Evolutionary conservation across 2,888 invertebrate genomes (phyloP).

Genomic region (Abscondita cerata): DNA sequence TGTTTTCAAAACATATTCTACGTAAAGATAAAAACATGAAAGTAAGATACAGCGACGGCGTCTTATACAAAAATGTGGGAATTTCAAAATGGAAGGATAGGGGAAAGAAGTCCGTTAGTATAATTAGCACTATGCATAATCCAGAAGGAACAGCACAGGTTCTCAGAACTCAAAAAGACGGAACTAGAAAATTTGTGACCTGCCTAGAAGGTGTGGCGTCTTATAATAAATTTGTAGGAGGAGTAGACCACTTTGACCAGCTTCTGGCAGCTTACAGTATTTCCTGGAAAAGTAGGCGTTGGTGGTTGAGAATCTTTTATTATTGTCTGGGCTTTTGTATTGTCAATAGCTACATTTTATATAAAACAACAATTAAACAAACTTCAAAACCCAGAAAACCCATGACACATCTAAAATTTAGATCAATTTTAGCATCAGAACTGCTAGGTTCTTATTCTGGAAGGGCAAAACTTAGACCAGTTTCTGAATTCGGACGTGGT

Average conservation of each 20-base stretch:
- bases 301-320: slow-evolving; percentile 10
- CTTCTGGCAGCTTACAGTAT: neutral
- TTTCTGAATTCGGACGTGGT: neutral
- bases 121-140: slow-evolving; percentile 1
- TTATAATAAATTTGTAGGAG: slow-evolving; percentile 10
- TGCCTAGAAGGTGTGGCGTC: neutral
- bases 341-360: neutral
- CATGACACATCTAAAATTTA: slow-evolving; percentile 1
- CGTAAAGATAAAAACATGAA: slow-evolving; percentile 6
- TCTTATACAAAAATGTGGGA: neutral
- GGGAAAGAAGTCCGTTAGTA: neutral
- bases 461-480: no score
- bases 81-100: slow-evolving; percentile 17
- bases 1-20: slow-evolving; percentile 24
- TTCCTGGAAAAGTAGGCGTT: slow-evolving; percentile 1
- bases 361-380: neutral
- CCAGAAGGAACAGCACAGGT: neutral
- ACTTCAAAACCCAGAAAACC: neutral
- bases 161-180: slow-evolving; percentile 4
- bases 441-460: no score
- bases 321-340: slow-evolving; percentile 4
- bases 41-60: slow-evolving; percentile 1
- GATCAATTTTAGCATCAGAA: neutral
- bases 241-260: neutral
- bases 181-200: neutral